These are phyloP conservation scores for Meriones unguiculatus DNA, from an alignment of 2,113 vertebrate species.

Conservation along the genomic window DNA sequence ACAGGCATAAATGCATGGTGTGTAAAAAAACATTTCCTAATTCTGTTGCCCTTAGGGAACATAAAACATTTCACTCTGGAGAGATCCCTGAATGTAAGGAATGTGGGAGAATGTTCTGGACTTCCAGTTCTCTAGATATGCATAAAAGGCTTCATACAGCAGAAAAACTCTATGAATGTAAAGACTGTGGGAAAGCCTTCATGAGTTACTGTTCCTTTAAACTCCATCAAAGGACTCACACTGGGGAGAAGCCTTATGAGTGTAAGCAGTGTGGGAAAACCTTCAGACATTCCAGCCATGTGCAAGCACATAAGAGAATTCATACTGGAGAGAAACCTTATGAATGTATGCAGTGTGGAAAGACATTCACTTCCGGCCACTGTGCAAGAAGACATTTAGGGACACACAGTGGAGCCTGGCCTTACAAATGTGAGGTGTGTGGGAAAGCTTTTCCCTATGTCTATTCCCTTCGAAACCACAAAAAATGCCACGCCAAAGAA, in stretches of 20 bases:
- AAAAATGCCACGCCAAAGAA: neutral
- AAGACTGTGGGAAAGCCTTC: neutral
- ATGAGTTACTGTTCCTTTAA: neutral
- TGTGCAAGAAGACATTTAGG: neutral
- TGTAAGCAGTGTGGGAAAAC: neutral
- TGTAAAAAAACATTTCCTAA: neutral
- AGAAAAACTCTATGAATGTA: conserved; percentile 16
- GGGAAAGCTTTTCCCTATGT: neutral
- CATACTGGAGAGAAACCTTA: conserved; percentile 14
- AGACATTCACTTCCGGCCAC: neutral
- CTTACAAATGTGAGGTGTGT: neutral
- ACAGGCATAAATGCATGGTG: neutral
- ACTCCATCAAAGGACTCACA: neutral
- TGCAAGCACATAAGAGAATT: neutral
- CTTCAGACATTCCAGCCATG: neutral
- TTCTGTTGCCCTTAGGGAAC: neutral
- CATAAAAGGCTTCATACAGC: neutral
- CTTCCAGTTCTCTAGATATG: neutral
- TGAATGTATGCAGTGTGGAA: neutral
- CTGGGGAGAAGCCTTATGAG: neutral
- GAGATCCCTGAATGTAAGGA: neutral
- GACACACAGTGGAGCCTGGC: neutral
- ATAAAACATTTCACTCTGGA: neutral
- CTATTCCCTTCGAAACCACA: neutral
- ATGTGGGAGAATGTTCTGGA: neutral